phyloP scores from a whole-genome alignment of 2,888 invertebrate species.

The Morpho helenor region DNA sequence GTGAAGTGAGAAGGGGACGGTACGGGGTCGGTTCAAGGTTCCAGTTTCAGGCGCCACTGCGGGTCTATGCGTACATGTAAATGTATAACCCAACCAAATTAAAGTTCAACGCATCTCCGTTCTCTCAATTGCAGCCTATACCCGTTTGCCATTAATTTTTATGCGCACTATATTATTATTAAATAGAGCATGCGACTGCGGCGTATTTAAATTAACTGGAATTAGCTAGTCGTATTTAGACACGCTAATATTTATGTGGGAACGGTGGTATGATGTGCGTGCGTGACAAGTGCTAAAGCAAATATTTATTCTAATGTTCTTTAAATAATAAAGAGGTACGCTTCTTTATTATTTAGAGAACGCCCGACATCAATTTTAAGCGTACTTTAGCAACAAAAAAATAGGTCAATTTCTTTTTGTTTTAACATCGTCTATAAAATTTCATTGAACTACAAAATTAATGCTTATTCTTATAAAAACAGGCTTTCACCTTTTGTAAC shows the following conservation, averaged over 20 bases:
- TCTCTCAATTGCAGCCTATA: not conserved
- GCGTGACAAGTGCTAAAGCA: slow-evolving; percentile 6
- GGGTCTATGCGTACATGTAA: slow-evolving; percentile 68
- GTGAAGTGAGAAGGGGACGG: slow-evolving; percentile 34
- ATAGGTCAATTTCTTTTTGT: too few relatives aligned
- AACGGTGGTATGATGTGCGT: not conserved
- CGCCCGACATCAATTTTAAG: too few relatives aligned
- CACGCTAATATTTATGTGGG: not conserved
- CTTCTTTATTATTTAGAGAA: too few relatives aligned
- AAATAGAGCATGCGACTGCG: slow-evolving; percentile 2
- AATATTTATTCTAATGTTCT: not conserved
- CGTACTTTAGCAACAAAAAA: too few relatives aligned
- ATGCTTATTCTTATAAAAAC: too few relatives aligned
- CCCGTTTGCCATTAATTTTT: slow-evolving; percentile 11
- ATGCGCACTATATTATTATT: slow-evolving; percentile 2
- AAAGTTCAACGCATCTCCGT: slow-evolving; percentile 13
- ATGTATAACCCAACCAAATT: slow-evolving; percentile 44
- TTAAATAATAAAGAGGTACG: not conserved
- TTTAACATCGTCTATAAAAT: too few relatives aligned
- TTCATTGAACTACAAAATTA: too few relatives aligned
- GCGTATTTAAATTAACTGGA: not conserved
- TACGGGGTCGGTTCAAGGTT: slow-evolving; percentile 46
- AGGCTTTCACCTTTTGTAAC: too few relatives aligned
- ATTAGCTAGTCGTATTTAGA: slow-evolving; percentile 11
- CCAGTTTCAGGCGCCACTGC: slow-evolving; percentile 57